Evolutionary conservation across 2,888 invertebrate genomes (phyloP).

Genomic region (Kryphioiulus occultus): DNA sequence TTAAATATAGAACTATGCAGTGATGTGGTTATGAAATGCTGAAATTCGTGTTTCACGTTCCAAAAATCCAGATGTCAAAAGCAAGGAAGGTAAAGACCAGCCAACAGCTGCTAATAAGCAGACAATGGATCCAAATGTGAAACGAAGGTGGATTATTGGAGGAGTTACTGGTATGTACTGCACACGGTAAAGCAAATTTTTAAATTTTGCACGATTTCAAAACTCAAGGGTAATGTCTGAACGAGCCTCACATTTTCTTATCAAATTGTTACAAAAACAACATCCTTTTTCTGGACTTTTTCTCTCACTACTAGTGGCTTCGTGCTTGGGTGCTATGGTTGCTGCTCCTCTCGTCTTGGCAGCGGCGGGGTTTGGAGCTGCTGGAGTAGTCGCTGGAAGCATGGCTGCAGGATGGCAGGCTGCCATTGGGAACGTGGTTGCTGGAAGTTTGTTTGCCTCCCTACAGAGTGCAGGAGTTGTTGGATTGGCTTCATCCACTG

Average conservation of each 20-base stretch:
- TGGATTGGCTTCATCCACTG: background rate
- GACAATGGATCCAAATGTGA: background rate
- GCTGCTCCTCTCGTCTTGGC: background rate
- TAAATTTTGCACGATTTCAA: background rate
- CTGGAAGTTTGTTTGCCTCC: background rate
- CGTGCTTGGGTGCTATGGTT: background rate
- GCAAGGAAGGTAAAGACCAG: background rate
- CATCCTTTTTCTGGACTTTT: background rate
- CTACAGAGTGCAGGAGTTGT: background rate
- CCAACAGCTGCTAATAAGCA: background rate
- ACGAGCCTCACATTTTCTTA: no score
- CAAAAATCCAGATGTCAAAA: no score
- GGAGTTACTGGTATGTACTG: background rate
- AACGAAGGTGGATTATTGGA: background rate
- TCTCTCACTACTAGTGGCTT: background rate
- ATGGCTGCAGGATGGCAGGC: background rate
- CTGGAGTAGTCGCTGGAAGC: background rate
- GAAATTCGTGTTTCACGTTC: no score
- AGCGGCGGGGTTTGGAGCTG: background rate
- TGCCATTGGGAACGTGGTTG: background rate
- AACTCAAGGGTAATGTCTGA: no score
- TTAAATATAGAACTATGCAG: no score
- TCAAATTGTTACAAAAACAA: background rate
- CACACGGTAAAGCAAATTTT: background rate
- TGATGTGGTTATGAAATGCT: no score